Percentiles rank a stretch among this genome's conserved stretches.
Conservation (phyloP, 1,140 invertebrate species). For the Lysiphlebus fabarum region DNA sequence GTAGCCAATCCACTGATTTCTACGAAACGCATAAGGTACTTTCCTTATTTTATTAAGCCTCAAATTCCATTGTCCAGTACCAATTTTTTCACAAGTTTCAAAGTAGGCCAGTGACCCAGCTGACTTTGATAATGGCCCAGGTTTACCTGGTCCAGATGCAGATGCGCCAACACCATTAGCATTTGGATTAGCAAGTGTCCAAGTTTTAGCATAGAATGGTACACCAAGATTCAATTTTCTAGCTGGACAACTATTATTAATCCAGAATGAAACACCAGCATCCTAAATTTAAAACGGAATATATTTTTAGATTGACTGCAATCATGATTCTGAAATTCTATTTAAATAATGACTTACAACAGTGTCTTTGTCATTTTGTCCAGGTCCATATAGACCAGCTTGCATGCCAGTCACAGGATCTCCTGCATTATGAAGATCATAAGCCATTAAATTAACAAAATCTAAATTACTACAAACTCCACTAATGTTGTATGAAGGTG, state of each 20-base stretch:
- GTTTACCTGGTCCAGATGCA: constrained; percentile 36
- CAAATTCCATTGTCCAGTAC: constrained; percentile 10
- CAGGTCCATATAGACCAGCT: constrained; percentile 50
- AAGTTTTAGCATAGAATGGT: constrained; percentile 68
- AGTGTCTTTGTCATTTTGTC: not conserved
- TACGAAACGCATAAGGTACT: constrained; percentile 66
- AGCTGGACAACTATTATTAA: no score
- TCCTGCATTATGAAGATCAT: constrained; percentile 69
- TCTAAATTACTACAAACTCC: constrained; percentile 57
- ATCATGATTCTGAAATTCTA: no score
- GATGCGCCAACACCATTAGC: constrained; percentile 44
- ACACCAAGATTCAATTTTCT: constrained; percentile 51
- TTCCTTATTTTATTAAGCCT: not conserved
- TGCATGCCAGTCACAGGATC: constrained; percentile 61
- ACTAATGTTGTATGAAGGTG: constrained; percentile 61
- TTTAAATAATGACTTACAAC: not conserved
- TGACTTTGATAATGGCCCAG: constrained; percentile 51
- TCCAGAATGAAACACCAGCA: no score
- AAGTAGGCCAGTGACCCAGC: constrained; percentile 52
- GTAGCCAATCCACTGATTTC: constrained; percentile 80
- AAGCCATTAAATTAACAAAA: constrained; percentile 67
- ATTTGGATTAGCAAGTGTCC: constrained; percentile 53
- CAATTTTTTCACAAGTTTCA: constrained; percentile 31
- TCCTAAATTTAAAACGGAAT: no score
- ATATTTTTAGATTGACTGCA: no score